Evolutionary conservation across 2,888 invertebrate species (phyloP).

Genomic region (Mythimna ferrago): DNA sequence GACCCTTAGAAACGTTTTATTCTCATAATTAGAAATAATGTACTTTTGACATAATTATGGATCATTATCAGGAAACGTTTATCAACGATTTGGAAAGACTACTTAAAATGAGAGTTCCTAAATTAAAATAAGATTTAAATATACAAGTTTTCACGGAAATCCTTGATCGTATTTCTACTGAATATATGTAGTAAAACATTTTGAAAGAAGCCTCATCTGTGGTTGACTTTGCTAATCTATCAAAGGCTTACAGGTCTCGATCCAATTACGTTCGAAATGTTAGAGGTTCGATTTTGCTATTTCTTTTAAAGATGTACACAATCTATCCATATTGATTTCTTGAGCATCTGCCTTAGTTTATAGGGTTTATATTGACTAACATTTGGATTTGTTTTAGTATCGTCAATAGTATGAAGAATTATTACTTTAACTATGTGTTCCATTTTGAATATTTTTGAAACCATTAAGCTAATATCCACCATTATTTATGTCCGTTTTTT

Average conservation of each 20-base stretch:
- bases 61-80: background rate
- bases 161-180: background rate
- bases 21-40: slow-evolving; percentile 7
- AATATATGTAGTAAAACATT: background rate
- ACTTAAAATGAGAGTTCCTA: background rate
- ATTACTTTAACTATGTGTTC: too few relatives aligned
- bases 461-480: too few relatives aligned
- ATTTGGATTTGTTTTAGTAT: background rate
- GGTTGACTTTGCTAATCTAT: slow-evolving; percentile 9
- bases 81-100: background rate
- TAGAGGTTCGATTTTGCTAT: background rate
- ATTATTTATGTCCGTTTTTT: background rate
- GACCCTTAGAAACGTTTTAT: too few relatives aligned
- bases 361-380: background rate
- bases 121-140: background rate
- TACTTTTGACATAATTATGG: background rate
- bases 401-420: too few relatives aligned
- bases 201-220: background rate
- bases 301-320: background rate
- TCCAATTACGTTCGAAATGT: background rate
- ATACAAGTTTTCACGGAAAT: background rate
- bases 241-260: background rate
- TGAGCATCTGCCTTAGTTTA: background rate
- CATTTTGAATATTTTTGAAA: too few relatives aligned
- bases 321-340: background rate